phyloP scores from a whole-genome alignment of 2,113 vertebrate species.

The Collichthys lucidus region DNA sequence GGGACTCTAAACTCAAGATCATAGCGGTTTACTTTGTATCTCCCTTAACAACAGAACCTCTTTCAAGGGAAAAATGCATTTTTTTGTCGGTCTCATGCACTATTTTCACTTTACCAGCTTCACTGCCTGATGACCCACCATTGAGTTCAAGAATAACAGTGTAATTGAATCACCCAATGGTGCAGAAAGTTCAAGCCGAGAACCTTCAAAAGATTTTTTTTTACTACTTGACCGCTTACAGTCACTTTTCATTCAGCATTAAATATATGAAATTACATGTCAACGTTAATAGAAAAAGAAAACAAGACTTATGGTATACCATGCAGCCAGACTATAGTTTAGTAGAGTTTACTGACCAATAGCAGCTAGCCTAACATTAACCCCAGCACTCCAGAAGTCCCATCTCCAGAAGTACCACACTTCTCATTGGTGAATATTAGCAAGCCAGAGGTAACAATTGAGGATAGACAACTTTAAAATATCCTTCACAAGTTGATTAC shows the following conservation, averaged over 20 bases:
- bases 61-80: constrained; percentile 23
- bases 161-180: constrained; percentile 29
- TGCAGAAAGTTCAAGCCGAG: not conserved
- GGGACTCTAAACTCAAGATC: constrained; percentile 37
- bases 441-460: not conserved
- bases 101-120: not conserved
- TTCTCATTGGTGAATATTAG: no score
- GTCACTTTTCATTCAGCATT: not conserved
- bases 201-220: constrained; percentile 1
- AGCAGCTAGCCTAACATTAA: no score
- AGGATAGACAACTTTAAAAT: not conserved
- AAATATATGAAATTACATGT: not conserved
- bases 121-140: constrained; percentile 6
- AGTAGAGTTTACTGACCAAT: no score
- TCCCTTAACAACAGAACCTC: not conserved
- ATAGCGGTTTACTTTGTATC: constrained; percentile 30
- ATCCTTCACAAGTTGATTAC: not conserved
- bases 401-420: no score
- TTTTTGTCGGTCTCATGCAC: not conserved
- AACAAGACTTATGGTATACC: no score
- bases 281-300: no score
- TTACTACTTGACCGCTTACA: not conserved
- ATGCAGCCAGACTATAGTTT: no score
- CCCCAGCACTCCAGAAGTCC: no score
- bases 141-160: not conserved